These are phyloP conservation scores for Tachuris rubrigastra DNA, from an alignment of 2,113 vertebrate species.

Conservation along the genomic window DNA sequence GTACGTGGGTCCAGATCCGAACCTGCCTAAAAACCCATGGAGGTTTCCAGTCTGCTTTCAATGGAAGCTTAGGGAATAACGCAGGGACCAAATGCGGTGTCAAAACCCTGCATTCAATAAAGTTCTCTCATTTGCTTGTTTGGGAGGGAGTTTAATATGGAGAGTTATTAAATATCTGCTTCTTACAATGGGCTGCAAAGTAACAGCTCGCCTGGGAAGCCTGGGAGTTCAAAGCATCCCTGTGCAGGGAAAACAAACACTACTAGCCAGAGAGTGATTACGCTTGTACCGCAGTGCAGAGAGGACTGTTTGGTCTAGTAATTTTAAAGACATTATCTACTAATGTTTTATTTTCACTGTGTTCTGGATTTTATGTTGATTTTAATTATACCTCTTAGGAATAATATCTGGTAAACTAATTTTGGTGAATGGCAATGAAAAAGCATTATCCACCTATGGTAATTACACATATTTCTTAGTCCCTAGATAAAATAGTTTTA, in stretches of 20 bases:
- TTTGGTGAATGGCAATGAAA: slow-evolving; percentile 29
- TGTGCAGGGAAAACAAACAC: not conserved
- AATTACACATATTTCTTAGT: slow-evolving; percentile 59
- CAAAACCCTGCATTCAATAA: not conserved
- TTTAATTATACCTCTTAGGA: slow-evolving; percentile 68
- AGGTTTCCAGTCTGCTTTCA: not conserved
- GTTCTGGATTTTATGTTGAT: slow-evolving; percentile 60
- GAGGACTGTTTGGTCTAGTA: slow-evolving; percentile 9
- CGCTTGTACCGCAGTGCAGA: not conserved
- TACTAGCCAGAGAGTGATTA: not conserved
- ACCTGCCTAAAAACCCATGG: not conserved
- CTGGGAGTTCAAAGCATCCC: slow-evolving; percentile 12
- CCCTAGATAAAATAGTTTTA: slow-evolving; percentile 47
- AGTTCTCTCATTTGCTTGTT: not conserved
- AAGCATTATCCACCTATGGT: slow-evolving; percentile 35
- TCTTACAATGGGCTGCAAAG: slow-evolving; percentile 20
- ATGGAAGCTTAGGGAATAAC: not conserved
- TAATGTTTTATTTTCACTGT: slow-evolving; percentile 52
- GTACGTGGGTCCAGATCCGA: not conserved
- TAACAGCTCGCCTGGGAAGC: not conserved
- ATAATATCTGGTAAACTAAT: slow-evolving; percentile 59
- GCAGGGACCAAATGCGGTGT: rapidly evolving
- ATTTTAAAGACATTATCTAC: slow-evolving; percentile 53
- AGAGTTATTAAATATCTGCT: not conserved
- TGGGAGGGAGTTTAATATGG: not conserved